Base-by-base conservation (phyloP, 2,797 vertebrate species). In the Eulemur coronatus region DNA sequence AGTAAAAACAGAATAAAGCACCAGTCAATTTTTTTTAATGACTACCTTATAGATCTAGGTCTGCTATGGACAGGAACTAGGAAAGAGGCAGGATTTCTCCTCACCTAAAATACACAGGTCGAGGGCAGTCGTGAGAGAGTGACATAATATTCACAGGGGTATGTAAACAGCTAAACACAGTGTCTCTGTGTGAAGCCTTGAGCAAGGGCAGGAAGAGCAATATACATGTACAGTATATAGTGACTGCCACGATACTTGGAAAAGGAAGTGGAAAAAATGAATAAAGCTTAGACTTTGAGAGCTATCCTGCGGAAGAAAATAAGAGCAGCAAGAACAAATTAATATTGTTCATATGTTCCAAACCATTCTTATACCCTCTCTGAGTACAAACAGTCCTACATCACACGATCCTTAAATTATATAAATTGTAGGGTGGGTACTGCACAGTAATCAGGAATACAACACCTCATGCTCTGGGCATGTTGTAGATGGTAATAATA, bases 101-200 rank as follows among this genome's bases (percentile, higher is more conserved):
- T 8, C 84, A 92, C 50, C 85, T 35, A 55, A 43, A 76, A 52
- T 52, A 0, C 0, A 82, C 61, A 15, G 63, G 69, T 93, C 52
- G 15, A 79, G 57, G 52, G 82, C 63, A 91, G 52, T n/a, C 73
- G 52, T 59, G 46, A 50, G 84, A 67, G 46, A 92, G 35, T 9
- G 50, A 38, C 48, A 65, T 35, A 96, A 94, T 81, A 69, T 86
- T 38, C 46, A 75, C 75, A 43, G 61, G 15, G 65, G 55, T 90
- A 61, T 46, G 20, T 28, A 73, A 94, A 91, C 85, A 93, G 65
- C 26, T 92, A 65, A 89, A 76, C 13, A 89, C 35, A 87, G 76
- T 33, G 2, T 24, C 92, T 97, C 67, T 90, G 14, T 38, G 46
- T 41, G 48, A 50, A 76, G 38, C 81, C 57, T 24, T 1, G 2